Evolutionary conservation across 2,888 invertebrate genomes (phyloP), one percentile per base, ranked within the genome.

Genomic region (Limnephilus marmoratus): DNA sequence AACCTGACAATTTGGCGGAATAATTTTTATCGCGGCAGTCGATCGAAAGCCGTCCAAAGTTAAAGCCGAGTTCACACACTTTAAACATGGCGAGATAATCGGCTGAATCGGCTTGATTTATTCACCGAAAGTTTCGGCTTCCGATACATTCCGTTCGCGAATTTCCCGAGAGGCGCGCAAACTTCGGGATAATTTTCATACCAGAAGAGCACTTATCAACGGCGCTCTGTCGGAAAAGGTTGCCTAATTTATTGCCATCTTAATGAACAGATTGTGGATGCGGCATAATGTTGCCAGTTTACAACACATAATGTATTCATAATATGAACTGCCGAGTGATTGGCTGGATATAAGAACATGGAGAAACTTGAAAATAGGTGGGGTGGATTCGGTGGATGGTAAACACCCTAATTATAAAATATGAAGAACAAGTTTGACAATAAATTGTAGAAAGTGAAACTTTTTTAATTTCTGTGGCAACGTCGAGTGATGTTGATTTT

Each of bases 21-120:
- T 92, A 92, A 92, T 92, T 92, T 92, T 91, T 92, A 91, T 92
- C 90, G 53, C 87, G 68, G 86, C 82, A 87, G 80, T 45, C 31
- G 92, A 92, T 92, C 91, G 90, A 90, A 91, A 82, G 80, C 82
- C 86, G 91, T 37, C 85, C 68, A 41, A 91, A 86, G 91, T 85
- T 87, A 31, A 81, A 18, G 83, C 92, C 53, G 88, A 80, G 88
- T 89, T 80, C 80, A 86, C 88, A 90, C 80, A 92, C 68, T 92
- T 91, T 88, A 81, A 87, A 90, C 86, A 89, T 89, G 83, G 83
- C 88, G 53, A 91, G 93, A 93, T 93, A 93, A 93, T 93, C 93
- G 91, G 83, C 89, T 93, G 93, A 93, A 93, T 93, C 92, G 93
- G 90, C 91, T 90, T 93, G 93, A 93, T 93, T 93, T 93, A 93